Base-by-base conservation (phyloP, 2,797 vertebrate genomes). In the Propithecus deckenii region DNA sequence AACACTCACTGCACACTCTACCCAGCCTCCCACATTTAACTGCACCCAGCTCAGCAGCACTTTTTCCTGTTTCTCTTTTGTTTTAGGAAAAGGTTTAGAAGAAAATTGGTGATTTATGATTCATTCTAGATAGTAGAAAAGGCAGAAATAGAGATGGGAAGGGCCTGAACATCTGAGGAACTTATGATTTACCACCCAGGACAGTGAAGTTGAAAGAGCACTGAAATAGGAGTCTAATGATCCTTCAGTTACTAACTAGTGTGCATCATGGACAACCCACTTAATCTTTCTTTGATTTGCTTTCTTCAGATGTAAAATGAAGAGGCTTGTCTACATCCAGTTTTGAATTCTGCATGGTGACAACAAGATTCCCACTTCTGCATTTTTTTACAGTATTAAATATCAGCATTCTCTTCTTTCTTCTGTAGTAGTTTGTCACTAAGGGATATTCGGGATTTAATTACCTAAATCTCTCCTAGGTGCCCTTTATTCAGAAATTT, bases 401-500 rank as follows among this genome's bases (percentile, higher is more conserved):
- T 38, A 35, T 9, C 0, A 52, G 12, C 30, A 71, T 92, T 90
- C 20, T 71, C 14, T 80, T 71, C 25, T 86, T 75, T 94, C 18
- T 20, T 86, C 63, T 76, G n/a, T 30, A 65, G 10, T 38, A 14
- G 28, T 67, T 93, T 30, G 67, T 74, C 30, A 32, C 38, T 79
- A 71, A 81, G 88, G 43, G 23, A 88, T 7, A 92, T 85, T 61
- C 92, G 25, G 4, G 23, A 38, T 71, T 88, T 72, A 59, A 75
- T 67, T 72, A 38, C 15, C 12, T 93, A 63, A 59, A 55, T 94
- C 43, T 67, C 23, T 46, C 59, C 35, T n/a, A 41, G 11, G 17
- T 61, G 84, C 2, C 10, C 20, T 91, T 91, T 75, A 95, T 74
- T 94, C 30, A 71, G 13, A 94, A 94, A 87, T 52, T 74, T 92